Conservation (phyloP, 2,113 vertebrate genomes). For the Pteropus alecto region DNA sequence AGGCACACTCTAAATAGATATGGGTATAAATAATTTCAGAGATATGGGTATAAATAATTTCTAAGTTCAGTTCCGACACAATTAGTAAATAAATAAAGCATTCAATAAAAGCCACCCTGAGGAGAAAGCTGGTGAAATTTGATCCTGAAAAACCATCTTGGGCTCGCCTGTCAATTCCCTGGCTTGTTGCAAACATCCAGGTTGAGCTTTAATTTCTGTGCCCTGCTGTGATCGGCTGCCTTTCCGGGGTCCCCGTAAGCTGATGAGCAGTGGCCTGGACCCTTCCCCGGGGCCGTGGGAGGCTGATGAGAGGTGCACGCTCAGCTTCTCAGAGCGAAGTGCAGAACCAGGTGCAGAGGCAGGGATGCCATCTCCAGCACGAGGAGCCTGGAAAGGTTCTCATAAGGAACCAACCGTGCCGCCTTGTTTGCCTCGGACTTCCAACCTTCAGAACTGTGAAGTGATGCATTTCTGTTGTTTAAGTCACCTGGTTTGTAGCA, state of each 20-base stretch:
- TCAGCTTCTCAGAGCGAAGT: not conserved
- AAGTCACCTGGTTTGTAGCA: not conserved
- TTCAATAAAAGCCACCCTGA: not conserved
- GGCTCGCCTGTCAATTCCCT: too few species aligned
- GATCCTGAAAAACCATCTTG: not conserved
- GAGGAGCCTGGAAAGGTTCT: too few species aligned
- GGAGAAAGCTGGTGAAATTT: not conserved
- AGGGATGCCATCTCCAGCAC: too few species aligned
- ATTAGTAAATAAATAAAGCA: not conserved
- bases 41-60: not conserved
- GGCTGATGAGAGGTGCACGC: not conserved
- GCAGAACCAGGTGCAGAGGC: not conserved
- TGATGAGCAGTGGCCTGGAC: not conserved
- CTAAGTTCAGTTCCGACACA: not conserved
- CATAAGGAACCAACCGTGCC: too few species aligned
- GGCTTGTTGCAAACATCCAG: not conserved
- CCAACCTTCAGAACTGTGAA: not conserved
- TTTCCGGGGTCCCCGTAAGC: not conserved
- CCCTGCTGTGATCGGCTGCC: not conserved
- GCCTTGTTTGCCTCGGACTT: not conserved
- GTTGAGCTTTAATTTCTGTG: not conserved
- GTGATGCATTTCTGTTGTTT: too few species aligned
- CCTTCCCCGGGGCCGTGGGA: accelerated
- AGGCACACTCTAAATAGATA: not conserved
- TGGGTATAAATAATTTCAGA: not conserved